Conservation (phyloP, 2,797 vertebrate genomes). For the Selene dorsalis region DNA sequence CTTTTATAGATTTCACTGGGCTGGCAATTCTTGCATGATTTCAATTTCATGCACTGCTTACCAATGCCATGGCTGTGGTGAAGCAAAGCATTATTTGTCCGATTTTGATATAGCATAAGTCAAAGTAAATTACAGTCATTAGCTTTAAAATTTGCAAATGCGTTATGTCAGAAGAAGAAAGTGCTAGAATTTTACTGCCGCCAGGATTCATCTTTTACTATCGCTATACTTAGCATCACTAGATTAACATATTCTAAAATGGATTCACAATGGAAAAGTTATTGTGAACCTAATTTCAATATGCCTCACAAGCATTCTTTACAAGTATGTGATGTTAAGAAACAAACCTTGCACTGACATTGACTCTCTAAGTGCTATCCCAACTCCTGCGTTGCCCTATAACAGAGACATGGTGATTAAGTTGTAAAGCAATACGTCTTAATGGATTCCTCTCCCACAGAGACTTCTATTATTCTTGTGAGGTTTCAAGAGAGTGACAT, state of each 20-base stretch:
- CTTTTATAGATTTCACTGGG: slow-evolving; percentile 49
- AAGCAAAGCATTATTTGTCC: slow-evolving; percentile 46
- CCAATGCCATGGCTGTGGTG: slow-evolving; percentile 40
- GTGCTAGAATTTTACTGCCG: neutral
- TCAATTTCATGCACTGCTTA: slow-evolving; percentile 67
- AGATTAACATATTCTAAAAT: neutral
- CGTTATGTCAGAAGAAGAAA: too few relatives aligned
- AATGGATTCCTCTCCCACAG: neutral
- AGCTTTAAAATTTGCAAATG: neutral
- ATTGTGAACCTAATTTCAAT: neutral
- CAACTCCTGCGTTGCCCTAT: neutral
- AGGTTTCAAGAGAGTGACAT: neutral
- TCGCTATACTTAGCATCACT: neutral
- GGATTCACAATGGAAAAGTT: neutral
- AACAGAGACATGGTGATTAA: neutral
- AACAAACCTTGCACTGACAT: neutral
- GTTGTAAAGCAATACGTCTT: slow-evolving; percentile 1
- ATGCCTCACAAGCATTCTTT: neutral
- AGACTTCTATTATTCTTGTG: neutral
- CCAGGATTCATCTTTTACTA: neutral
- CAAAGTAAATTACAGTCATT: too few relatives aligned
- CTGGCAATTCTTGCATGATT: slow-evolving; percentile 54
- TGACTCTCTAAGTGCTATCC: neutral
- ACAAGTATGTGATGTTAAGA: neutral
- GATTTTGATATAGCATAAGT: slow-evolving; percentile 43